Base-by-base conservation (phyloP, 2,113 vertebrate genomes). In the Nothocercus nigrocapillus region DNA sequence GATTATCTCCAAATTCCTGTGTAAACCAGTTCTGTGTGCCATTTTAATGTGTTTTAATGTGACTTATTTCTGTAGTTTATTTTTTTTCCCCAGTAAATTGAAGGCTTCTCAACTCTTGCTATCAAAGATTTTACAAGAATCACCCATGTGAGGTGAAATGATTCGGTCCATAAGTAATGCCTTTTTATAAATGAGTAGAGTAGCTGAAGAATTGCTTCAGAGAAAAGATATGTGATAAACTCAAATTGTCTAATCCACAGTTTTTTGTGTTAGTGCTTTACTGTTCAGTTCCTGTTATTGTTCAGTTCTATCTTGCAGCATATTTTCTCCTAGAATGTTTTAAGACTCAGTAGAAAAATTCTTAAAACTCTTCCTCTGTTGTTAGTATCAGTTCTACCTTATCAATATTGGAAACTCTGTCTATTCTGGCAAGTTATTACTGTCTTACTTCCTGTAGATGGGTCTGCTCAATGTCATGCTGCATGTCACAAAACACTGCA, bases 401-500 rank as follows among this genome's bases (percentile, higher is more conserved):
- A 28, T 36, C 68, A 67, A 2, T 51, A 20, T 24, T 54, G 42
- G n/a, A n/a, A n/a, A n/a, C n/a, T n/a, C n/a, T 67, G 11, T 13
- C 44, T 85, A 1, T 66, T 70, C 68, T 63, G 74, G 42, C 30
- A 74, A 75, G 11, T 51, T 22, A 17, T 73, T 61, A 77, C 32
- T 8, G 7, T 70, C 49, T 74, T 72, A 15, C 21, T 77, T 18
- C 16, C 32, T 89, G 87, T 69, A 77, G 74, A 45, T 3, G 45
- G 40, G 54, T 49, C 20, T 77, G 30, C 20, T 83, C 27, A 32
- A 63, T 80, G 36, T 54, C 63, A 14, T 1, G 30, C 53, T 69
- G n/a, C 11, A 6, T 30, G 82, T 62, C 5, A 2, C 21, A 25
- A 4, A 42, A 9, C 3, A 2, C 11, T 8, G 22, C 3, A n/a